These are phyloP conservation scores for Corbicula japonica DNA, from an alignment of 2,888 invertebrate genomes.

Conservation along the genomic window DNA sequence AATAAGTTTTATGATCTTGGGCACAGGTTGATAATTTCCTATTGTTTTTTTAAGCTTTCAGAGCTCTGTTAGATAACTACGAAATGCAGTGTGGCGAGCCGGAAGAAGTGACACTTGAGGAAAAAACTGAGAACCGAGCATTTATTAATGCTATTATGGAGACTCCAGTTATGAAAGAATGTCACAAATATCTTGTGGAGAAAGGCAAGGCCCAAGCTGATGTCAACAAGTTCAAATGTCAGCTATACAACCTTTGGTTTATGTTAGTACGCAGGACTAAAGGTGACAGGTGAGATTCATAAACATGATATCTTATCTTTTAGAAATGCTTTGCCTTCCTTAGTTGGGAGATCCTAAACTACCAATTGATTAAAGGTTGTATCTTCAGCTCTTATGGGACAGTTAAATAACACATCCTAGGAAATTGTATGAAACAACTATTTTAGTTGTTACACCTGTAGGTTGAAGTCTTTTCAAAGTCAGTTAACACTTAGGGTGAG, in stretches of 20 bases:
- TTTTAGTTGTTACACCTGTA: no score
- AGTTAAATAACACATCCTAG: no score
- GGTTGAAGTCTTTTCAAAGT: no score
- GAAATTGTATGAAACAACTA: no score
- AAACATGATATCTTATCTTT: no score
- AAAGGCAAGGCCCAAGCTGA: constrained; percentile 78
- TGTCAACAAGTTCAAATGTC: constrained; percentile 80
- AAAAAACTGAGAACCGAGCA: constrained; percentile 82
- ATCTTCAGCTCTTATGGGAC: no score
- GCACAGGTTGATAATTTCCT: neutral
- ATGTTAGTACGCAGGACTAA: constrained; percentile 80
- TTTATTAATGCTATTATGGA: constrained; percentile 85
- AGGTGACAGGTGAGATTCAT: constrained; percentile 81
- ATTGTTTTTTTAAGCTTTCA: constrained; percentile 80
- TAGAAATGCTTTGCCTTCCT: no score
- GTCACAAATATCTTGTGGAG: constrained; percentile 82
- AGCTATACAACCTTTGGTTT: constrained; percentile 86
- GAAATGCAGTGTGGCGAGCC: constrained; percentile 80
- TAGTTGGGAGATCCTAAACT: no score
- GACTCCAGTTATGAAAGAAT: constrained; percentile 85
- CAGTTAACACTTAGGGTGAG: no score
- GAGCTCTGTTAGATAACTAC: constrained; percentile 85
- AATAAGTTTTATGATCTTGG: no score
- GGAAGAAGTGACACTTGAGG: constrained; percentile 83
- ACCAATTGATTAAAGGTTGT: no score